These are phyloP conservation scores for Beris chalybata DNA, from an alignment of 2,888 invertebrate species.

Conservation along the genomic window DNA sequence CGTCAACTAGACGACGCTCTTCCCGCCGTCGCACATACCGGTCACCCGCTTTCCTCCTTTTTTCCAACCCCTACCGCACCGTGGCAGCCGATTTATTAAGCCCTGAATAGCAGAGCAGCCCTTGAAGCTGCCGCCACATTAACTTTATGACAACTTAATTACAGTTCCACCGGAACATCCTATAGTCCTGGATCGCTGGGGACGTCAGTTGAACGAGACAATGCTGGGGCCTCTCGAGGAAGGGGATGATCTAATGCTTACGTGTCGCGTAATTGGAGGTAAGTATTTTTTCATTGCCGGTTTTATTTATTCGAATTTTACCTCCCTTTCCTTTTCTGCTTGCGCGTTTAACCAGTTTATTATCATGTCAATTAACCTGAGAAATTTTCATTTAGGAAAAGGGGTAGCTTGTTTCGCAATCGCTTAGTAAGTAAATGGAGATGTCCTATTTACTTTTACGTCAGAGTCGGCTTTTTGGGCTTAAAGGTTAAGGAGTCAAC, in stretches of 20 bases:
- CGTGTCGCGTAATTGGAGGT: constrained; percentile 79
- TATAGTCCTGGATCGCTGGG: constrained; percentile 75
- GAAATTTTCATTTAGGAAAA: background rate
- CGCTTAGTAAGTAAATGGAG: no score
- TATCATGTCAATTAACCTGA: background rate
- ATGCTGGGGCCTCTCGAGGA: constrained; percentile 76
- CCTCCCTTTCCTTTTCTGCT: no score
- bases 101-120: constrained; percentile 18
- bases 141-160: constrained; percentile 34
- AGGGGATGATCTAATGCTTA: constrained; percentile 74
- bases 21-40: background rate
- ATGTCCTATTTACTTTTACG: no score
- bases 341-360: no score
- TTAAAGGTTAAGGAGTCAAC: no score
- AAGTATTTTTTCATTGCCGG: constrained; percentile 47
- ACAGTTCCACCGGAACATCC: constrained; percentile 81
- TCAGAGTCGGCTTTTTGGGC: no score
- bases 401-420: background rate
- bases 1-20: background rate
- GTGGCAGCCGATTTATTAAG: constrained; percentile 20
- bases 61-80: background rate
- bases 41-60: background rate
- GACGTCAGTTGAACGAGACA: constrained; percentile 71
- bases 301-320: no score
- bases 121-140: constrained; percentile 22